Conservation (phyloP, 2,888 invertebrate species). For the Cenopis cana region DNA sequence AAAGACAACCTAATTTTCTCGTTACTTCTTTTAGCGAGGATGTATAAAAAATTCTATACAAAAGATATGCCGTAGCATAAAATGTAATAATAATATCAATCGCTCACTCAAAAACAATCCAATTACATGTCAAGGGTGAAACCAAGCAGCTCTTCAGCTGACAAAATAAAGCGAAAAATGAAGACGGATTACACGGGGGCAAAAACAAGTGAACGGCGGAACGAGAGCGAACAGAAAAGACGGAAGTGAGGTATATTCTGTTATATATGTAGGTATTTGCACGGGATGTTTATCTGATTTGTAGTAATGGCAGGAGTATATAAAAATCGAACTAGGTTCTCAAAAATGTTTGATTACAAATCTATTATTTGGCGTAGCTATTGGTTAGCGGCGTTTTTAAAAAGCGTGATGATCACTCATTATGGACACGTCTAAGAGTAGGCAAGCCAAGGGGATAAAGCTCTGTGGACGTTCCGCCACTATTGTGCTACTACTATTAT, state of each 20-base stretch:
- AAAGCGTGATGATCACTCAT: too few relatives aligned
- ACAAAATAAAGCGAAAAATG: slow-evolving; percentile 61
- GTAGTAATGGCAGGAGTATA: not conserved
- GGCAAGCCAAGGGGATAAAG: too few relatives aligned
- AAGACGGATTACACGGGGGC: slow-evolving; percentile 61
- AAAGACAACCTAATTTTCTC: slow-evolving; percentile 6
- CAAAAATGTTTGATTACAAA: too few relatives aligned
- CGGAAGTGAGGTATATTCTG: not conserved
- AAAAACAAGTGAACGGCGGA: slow-evolving; percentile 52
- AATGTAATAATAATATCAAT: slow-evolving; percentile 43
- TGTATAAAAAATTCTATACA: slow-evolving; percentile 26
- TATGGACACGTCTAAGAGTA: too few relatives aligned
- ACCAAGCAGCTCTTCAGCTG: slow-evolving; percentile 53
- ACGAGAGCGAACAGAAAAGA: slow-evolving; percentile 24
- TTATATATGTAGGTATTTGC: not conserved
- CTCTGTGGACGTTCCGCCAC: too few relatives aligned
- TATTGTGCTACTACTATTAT: too few relatives aligned
- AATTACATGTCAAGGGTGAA: slow-evolving; percentile 60
- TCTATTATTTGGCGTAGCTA: too few relatives aligned
- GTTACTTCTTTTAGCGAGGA: not conserved
- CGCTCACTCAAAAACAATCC: slow-evolving; percentile 60
- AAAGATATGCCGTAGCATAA: slow-evolving; percentile 24
- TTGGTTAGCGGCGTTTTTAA: too few relatives aligned
- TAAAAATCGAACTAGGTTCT: too few relatives aligned
- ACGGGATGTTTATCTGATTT: not conserved